Conservation (phyloP, 2,888 invertebrate species). For the Drosophila helvetica region DNA sequence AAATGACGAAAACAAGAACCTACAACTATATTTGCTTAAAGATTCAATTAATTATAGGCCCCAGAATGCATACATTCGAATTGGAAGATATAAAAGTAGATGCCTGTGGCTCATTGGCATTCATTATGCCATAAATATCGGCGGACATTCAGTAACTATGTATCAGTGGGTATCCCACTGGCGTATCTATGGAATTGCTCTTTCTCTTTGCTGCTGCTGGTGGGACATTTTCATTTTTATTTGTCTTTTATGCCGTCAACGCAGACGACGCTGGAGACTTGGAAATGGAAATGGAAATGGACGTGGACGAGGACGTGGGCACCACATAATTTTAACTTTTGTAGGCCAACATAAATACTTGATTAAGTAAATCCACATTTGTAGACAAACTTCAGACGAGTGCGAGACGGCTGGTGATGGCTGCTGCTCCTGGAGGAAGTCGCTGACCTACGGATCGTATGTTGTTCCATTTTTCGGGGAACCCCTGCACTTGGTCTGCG, state of each 20-base stretch:
- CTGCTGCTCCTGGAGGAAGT: constrained; percentile 6
- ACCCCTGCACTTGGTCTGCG: constrained; percentile 25
- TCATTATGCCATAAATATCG: too few species aligned
- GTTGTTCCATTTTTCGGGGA: not conserved
- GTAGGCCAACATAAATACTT: constrained; percentile 64
- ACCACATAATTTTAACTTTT: constrained; percentile 57
- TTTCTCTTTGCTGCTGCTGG: not conserved
- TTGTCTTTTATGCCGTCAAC: constrained; percentile 35
- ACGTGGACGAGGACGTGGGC: constrained; percentile 27
- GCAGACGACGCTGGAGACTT: constrained; percentile 7
- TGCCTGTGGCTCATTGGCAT: too few species aligned
- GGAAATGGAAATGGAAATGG: not conserved
- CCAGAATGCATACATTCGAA: too few species aligned
- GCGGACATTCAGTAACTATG: too few species aligned
- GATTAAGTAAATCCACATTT: constrained; percentile 66
- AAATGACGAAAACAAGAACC: too few species aligned
- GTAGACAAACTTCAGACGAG: constrained; percentile 51
- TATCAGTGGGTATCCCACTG: not conserved
- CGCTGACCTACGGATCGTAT: constrained; percentile 29
- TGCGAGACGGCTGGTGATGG: constrained; percentile 5
- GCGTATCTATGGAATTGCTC: not conserved
- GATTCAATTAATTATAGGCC: too few species aligned
- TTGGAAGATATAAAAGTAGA: too few species aligned
- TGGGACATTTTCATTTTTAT: constrained; percentile 26
- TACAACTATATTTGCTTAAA: too few species aligned